A percentile compares a stretch with the other conserved stretches of the same genome.
Evolutionary conservation across 37 sponge, comb jelly and placozoan species (phyloP).

Genomic region (Cliona cf. orientalis): DNA sequence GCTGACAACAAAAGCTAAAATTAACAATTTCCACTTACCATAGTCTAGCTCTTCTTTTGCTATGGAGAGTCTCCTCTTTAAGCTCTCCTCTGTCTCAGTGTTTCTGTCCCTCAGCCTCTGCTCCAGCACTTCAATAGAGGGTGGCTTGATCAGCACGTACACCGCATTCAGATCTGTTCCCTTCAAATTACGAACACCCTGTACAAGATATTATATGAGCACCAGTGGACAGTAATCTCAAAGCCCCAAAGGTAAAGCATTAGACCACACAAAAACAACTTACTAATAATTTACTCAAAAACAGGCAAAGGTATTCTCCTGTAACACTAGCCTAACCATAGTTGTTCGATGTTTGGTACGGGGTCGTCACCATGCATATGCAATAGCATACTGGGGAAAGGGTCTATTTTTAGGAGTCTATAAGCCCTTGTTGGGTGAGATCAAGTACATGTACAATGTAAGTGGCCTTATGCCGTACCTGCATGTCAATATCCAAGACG

Average conservation of each 20-base stretch:
- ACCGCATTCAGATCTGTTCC: slow-evolving; percentile 81
- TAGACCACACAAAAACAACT: background rate
- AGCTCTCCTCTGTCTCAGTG: slow-evolving; percentile 90
- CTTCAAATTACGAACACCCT: slow-evolving; percentile 90
- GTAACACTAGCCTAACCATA: too few relatives aligned
- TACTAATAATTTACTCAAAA: too few relatives aligned
- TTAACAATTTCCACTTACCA: slow-evolving; percentile 57
- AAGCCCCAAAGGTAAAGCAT: too few relatives aligned
- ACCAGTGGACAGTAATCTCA: too few relatives aligned
- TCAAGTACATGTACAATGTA: too few relatives aligned
- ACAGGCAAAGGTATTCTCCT: too few relatives aligned
- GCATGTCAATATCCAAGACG: slow-evolving; percentile 96
- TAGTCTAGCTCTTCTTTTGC: slow-evolving; percentile 88
- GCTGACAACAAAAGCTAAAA: background rate
- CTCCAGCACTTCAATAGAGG: slow-evolving; percentile 89
- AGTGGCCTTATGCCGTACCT: too few relatives aligned
- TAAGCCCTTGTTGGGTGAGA: too few relatives aligned
- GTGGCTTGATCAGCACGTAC: slow-evolving; percentile 90
- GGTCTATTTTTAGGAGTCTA: too few relatives aligned
- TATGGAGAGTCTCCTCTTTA: slow-evolving; percentile 77
- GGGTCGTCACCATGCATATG: too few relatives aligned
- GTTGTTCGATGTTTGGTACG: too few relatives aligned
- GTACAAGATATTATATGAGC: background rate
- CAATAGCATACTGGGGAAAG: too few relatives aligned
- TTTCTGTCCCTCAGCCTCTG: slow-evolving; percentile 81